Conservation (phyloP, 64 coral and sea anemone species). For the Actinia equina region DNA sequence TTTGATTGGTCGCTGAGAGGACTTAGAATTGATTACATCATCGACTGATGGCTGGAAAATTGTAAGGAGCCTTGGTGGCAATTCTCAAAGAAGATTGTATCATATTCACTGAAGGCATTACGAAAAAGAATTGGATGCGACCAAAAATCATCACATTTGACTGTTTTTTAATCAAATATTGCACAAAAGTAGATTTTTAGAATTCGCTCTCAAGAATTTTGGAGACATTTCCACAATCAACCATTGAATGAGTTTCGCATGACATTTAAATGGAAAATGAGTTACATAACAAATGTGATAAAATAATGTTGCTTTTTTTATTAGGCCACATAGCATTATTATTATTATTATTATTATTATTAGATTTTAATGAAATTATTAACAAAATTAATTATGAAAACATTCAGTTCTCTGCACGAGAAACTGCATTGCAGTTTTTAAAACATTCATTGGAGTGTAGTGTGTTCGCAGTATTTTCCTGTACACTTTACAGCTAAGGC, state of each 20-base stretch:
- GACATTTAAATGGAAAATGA: neutral
- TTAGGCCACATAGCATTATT: neutral
- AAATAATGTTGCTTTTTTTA: conserved; percentile 4
- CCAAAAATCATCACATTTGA: neutral
- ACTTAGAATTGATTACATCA: no score
- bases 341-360: neutral
- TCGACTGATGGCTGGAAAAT: neutral
- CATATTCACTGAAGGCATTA: neutral
- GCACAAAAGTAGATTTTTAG: conserved; percentile 9
- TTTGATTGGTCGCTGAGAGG: neutral
- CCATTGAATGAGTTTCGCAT: conserved; percentile 3
- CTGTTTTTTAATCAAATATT: conserved; percentile 13
- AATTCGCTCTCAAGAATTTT: conserved; percentile 1
- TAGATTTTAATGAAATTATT: neutral
- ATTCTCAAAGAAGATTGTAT: neutral
- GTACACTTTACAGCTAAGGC: neutral
- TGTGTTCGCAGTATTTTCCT: neutral
- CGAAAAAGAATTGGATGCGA: neutral
- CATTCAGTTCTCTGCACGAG: conserved; percentile 4
- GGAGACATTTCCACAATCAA: neutral
- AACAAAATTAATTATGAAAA: neutral
- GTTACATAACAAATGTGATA: neutral
- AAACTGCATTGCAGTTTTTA: neutral
- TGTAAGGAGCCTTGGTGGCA: neutral
- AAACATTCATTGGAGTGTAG: neutral